Conservation (phyloP, 1,140 invertebrate species). For the Frieseomelitta varia region DNA sequence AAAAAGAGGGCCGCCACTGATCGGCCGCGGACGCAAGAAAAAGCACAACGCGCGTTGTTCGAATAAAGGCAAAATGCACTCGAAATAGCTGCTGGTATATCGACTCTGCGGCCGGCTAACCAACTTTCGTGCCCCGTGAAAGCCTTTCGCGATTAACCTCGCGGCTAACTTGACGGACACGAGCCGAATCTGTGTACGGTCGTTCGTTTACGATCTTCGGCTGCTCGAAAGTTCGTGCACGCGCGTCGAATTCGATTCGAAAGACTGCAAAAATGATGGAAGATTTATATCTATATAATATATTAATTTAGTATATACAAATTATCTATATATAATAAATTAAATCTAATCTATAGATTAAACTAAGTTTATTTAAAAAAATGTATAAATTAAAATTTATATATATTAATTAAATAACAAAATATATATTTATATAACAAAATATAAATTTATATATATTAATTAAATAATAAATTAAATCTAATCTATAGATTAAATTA, state of each 20-base stretch:
- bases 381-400: too few species aligned
- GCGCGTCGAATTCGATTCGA: constrained; percentile 10
- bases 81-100: constrained; percentile 17
- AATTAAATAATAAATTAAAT: too few species aligned
- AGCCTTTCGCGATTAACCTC: constrained; percentile 33
- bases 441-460: too few species aligned
- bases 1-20: not conserved
- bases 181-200: constrained; percentile 12
- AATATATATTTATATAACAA: too few species aligned
- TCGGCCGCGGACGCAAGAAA: constrained; percentile 28
- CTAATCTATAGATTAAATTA: too few species aligned
- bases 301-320: too few species aligned
- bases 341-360: too few species aligned
- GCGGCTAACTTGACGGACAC: not conserved
- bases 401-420: too few species aligned
- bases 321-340: too few species aligned
- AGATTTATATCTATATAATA: too few species aligned
- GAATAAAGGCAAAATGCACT: constrained; percentile 46
- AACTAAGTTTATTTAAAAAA: too few species aligned
- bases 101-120: constrained; percentile 10
- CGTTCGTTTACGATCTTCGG: constrained; percentile 24
- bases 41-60: constrained; percentile 5
- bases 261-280: not conserved
- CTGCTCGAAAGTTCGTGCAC: constrained; percentile 23
- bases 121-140: constrained; percentile 25